phyloP scores from a whole-genome alignment of 2,797 vertebrate species.

The Coranthus polyacanthus region DNA sequence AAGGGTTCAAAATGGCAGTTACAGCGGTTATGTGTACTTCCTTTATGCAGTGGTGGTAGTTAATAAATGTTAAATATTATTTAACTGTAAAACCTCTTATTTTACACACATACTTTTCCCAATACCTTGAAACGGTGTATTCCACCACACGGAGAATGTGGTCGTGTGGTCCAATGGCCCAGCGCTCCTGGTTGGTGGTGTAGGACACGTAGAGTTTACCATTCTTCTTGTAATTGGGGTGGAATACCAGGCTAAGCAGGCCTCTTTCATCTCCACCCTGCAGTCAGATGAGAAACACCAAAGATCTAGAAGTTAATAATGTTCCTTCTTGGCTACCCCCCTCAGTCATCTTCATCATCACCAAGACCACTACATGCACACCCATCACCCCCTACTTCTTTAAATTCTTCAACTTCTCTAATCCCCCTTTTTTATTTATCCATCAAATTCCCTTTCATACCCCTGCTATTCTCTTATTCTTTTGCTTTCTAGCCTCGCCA shows the following conservation, averaged over 20 bases:
- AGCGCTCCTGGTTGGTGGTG: constrained; percentile 99
- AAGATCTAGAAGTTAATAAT: constrained; percentile 99
- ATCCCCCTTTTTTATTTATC: constrained; percentile 85
- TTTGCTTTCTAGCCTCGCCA: constrained; percentile 63
- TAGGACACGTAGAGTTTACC: constrained; percentile 99
- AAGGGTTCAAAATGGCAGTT: too few species aligned
- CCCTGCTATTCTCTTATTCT: constrained; percentile 87
- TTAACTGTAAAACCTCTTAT: too few species aligned
- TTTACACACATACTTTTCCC: constrained; percentile 43
- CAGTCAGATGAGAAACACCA: constrained; percentile 98
- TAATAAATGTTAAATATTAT: too few species aligned
- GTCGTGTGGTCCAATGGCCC: constrained; percentile 98
- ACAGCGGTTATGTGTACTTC: too few species aligned
- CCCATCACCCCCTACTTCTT: constrained; percentile 46
- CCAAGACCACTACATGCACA: constrained; percentile 64
- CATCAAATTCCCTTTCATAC: constrained; percentile 80
- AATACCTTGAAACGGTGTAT: constrained; percentile 95
- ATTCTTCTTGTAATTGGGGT: constrained; percentile 99
- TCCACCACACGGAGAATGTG: constrained; percentile 98
- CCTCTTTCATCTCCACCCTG: constrained; percentile 99
- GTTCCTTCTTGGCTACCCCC: constrained; percentile 83
- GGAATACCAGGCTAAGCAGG: constrained; percentile 99
- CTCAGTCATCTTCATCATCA: constrained; percentile 75
- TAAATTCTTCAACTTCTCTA: constrained; percentile 67
- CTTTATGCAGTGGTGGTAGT: too few species aligned